Evolutionary conservation across 2,888 invertebrate species (phyloP).

Genomic region (Drosophila trichaetosa): DNA sequence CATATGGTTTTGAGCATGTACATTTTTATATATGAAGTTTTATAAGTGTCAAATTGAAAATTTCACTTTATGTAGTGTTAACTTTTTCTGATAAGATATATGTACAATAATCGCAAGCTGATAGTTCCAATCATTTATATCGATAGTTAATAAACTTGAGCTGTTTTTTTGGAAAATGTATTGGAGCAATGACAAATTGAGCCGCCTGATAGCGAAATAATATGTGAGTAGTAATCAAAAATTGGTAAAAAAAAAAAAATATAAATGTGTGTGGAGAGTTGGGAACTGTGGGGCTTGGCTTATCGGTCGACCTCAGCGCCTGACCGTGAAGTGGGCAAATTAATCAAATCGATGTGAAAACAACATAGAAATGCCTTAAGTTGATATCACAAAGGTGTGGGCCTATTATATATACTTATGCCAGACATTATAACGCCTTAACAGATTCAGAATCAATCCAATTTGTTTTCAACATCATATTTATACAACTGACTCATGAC

Average conservation of each 20-base stretch:
- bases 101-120: slow-evolving; percentile 15
- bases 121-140: slow-evolving; percentile 35
- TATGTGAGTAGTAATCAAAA: slow-evolving; percentile 28
- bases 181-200: slow-evolving; percentile 27
- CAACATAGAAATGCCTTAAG: slow-evolving; percentile 6
- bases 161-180: slow-evolving; percentile 25
- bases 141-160: slow-evolving; percentile 16
- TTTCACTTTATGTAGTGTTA: slow-evolving; percentile 9
- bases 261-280: slow-evolving; percentile 33
- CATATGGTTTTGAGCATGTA: background rate
- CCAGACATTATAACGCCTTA: slow-evolving; percentile 21
- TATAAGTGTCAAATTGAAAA: background rate
- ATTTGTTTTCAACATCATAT: slow-evolving; percentile 52
- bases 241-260: slow-evolving; percentile 7
- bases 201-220: slow-evolving; percentile 33
- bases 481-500: slow-evolving; percentile 66
- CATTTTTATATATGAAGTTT: background rate
- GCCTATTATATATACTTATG: slow-evolving; percentile 6
- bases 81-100: slow-evolving; percentile 27
- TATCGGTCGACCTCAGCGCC: slow-evolving; percentile 64
- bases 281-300: slow-evolving; percentile 46
- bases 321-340: slow-evolving; percentile 63
- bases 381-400: slow-evolving; percentile 42
- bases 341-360: slow-evolving; percentile 52
- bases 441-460: slow-evolving; percentile 56